Evolutionary conservation across 92 coral and sea anemone genomes (phyloP).

Genomic region (Desmophyllum pertusum): DNA sequence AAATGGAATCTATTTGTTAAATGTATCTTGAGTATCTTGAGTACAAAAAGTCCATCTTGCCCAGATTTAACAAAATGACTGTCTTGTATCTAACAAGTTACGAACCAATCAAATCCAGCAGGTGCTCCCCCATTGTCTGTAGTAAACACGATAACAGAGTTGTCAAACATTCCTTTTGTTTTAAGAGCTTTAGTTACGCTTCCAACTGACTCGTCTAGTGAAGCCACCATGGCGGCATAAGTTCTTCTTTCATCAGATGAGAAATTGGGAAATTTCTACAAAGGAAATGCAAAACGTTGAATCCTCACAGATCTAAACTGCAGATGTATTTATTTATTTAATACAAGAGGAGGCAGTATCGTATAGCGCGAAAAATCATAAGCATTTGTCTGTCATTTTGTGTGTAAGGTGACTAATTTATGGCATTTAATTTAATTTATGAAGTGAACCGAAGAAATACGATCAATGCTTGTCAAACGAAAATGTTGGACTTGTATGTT

Average conservation of each 20-base stretch:
- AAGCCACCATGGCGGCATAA: slow-evolving; percentile 93
- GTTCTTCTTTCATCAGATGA: slow-evolving; percentile 60
- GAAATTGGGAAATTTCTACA: slow-evolving; percentile 79
- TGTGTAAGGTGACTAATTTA: too few species aligned
- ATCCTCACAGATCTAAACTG: background rate
- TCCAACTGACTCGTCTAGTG: slow-evolving; percentile 90
- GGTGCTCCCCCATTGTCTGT: slow-evolving; percentile 99
- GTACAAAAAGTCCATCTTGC: background rate
- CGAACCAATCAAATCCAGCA: slow-evolving; percentile 87
- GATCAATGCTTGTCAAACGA: too few species aligned
- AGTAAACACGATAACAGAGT: slow-evolving; percentile 85
- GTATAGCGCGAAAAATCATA: too few species aligned
- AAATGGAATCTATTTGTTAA: background rate
- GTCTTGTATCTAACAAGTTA: background rate
- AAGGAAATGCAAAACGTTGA: background rate
- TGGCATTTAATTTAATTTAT: too few species aligned
- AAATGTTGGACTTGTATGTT: too few species aligned
- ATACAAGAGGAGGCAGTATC: background rate
- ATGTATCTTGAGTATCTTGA: background rate
- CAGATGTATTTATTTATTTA: too few species aligned
- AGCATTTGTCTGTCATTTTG: background rate
- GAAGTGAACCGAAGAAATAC: too few species aligned
- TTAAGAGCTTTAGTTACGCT: slow-evolving; percentile 77
- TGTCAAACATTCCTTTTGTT: slow-evolving; percentile 74
- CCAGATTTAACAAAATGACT: background rate